Conservation (phyloP, 2,888 invertebrate species). For the Marronus borbonicus region DNA sequence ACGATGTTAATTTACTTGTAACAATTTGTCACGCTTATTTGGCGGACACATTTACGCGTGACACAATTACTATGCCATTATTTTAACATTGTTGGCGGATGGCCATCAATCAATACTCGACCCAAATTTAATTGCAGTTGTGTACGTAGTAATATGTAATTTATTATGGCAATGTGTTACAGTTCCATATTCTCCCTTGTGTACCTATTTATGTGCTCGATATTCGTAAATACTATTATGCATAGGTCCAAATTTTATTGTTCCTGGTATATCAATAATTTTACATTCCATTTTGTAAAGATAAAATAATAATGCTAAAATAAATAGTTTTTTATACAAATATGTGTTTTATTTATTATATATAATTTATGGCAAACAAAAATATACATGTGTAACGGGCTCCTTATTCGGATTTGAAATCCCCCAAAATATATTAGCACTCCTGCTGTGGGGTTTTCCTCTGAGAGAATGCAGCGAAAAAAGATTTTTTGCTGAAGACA, state of each 20-base stretch:
- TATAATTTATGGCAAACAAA: too few species aligned
- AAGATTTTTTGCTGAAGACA: too few species aligned
- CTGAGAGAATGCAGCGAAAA: too few species aligned
- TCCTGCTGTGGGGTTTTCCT: too few species aligned
- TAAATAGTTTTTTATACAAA: slow-evolving; percentile 42
- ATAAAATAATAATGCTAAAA: slow-evolving; percentile 22
- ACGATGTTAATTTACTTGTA: slow-evolving; percentile 29
- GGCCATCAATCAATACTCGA: slow-evolving; percentile 39
- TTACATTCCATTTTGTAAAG: slow-evolving; percentile 42
- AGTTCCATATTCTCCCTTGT: not conserved
- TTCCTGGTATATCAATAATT: slow-evolving; percentile 36
- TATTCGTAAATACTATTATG: slow-evolving; percentile 19
- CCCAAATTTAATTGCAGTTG: slow-evolving; percentile 41
- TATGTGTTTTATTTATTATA: slow-evolving; percentile 28
- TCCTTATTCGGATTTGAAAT: too few species aligned
- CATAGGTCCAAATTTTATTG: slow-evolving; percentile 33
- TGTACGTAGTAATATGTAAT: slow-evolving; percentile 29
- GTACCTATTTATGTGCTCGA: slow-evolving; percentile 3
- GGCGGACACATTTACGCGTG: slow-evolving; percentile 7
- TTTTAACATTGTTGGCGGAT: slow-evolving; percentile 39
- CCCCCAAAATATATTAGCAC: too few species aligned
- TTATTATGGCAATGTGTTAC: slow-evolving; percentile 36
- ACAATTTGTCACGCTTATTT: slow-evolving; percentile 31
- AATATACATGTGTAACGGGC: too few species aligned
- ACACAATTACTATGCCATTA: slow-evolving; percentile 41